Evolutionary conservation across 1,140 invertebrate species (phyloP), one percentile per base, ranked within the genome.

Genomic region (Lanistes nyassanus): DNA sequence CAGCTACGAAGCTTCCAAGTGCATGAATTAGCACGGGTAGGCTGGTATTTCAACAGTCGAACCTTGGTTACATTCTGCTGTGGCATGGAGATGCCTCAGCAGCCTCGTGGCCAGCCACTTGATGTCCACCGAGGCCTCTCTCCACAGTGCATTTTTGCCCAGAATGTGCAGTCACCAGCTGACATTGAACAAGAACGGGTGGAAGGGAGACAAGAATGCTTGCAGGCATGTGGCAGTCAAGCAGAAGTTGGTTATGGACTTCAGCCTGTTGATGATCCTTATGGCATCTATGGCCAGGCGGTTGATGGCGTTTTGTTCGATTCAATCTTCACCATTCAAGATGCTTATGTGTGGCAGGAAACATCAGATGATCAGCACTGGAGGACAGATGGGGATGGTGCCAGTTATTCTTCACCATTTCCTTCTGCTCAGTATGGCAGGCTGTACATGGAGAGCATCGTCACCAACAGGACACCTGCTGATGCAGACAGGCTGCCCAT

Each of bases 1-100:
- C 68, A 70, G 68, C 51, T 70, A 31, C 53, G 21, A 31, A 51
- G 68, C 31, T 70, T 53, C 34, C n/a, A 36, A 21, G 9, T 13
- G 26, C 51, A 70, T 56, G 68, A 70, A 70, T 51, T 70, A 19
- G 68, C 68, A 19, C 68, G 51, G 6, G 68, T 55, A 23, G 68
- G 68, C 9, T 70, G 68, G 68, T 70, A 34, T 23, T 70, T 70
- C 51, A 70, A 56, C 23, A 5, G 68, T 26, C 51, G 53, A 19
- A 34, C 51, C 56, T 55, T 70, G 19, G 26, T 34, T 1, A 70
- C 68, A n/a, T 70, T 70, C 31, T 70, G 68, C 53, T 70, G 68
- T 70, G 68, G 68, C 4, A 56, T 70, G 53, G 53, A 70, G 53
- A 70, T 70, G 68, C 68, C 68, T n/a, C 23, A 26, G 7, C 31